Percentiles rank a stretch among this genome's conserved stretches.
phyloP scores from a whole-genome alignment of 2,113 vertebrate species.

The Gila orcuttii region DNA sequence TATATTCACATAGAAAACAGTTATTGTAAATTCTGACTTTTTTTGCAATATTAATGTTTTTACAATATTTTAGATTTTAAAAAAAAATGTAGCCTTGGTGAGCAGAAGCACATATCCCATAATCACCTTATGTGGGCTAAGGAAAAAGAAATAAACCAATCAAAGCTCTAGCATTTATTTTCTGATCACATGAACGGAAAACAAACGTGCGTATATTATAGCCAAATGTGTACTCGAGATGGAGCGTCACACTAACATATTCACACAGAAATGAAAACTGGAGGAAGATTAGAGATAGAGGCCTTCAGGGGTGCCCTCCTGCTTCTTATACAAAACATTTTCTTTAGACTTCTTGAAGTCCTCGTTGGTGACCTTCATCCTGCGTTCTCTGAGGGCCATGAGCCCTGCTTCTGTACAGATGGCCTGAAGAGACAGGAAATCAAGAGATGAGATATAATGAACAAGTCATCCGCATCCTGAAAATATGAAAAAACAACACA shows the following conservation, averaged over 20 bases:
- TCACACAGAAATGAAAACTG: constrained; percentile 44
- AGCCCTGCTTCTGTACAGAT: constrained; percentile 97
- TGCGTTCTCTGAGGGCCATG: constrained; percentile 92
- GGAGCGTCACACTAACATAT: constrained; percentile 32
- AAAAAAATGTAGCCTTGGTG: too few species aligned
- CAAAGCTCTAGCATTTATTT: background rate
- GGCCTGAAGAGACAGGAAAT: constrained; percentile 74
- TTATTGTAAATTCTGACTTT: background rate
- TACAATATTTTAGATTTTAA: background rate
- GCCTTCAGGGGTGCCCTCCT: constrained; percentile 95
- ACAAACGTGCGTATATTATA: background rate
- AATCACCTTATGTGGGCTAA: background rate
- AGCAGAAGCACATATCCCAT: background rate
- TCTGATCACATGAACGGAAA: background rate
- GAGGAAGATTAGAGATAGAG: constrained; percentile 74
- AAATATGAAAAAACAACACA: background rate
- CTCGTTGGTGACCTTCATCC: constrained; percentile 99
- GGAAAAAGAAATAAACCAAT: background rate
- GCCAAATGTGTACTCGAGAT: background rate
- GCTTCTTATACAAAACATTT: constrained; percentile 97
- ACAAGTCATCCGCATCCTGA: background rate
- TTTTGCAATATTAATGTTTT: background rate
- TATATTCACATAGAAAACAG: background rate
- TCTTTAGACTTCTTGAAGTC: constrained; percentile 99
- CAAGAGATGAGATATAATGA: background rate